Evolutionary conservation across 2,888 invertebrate species (phyloP).

Genomic region (Phania funesta): DNA sequence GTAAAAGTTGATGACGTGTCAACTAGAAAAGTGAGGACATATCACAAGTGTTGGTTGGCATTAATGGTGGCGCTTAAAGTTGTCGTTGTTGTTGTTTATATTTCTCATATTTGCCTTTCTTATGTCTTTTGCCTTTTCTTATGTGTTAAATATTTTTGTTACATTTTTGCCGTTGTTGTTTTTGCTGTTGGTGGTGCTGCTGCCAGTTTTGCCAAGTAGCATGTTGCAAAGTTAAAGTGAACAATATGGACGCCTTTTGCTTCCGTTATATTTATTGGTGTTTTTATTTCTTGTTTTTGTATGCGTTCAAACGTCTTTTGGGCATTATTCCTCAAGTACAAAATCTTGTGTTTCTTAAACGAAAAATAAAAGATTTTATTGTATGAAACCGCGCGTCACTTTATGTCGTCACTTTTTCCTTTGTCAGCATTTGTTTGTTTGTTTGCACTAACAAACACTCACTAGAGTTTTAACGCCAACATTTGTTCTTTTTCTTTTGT

Average conservation of each 20-base stretch:
- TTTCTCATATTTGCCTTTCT: conserved; percentile 4
- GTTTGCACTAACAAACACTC: conserved; percentile 47
- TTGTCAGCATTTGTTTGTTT: conserved; percentile 18
- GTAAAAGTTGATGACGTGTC: conserved; percentile 67
- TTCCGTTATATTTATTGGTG: conserved; percentile 61
- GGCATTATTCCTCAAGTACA: neutral
- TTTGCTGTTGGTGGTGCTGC: conserved; percentile 17
- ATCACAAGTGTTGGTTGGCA: conserved; percentile 57
- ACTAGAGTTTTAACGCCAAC: conserved; percentile 49
- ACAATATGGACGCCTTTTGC: conserved; percentile 62
- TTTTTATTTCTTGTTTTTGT: neutral
- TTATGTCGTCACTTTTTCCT: conserved; percentile 49
- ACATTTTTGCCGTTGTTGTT: neutral
- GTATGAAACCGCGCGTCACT: conserved; percentile 42
- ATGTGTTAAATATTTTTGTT: conserved; percentile 10
- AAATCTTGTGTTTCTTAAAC: conserved; percentile 40
- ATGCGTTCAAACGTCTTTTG: neutral
- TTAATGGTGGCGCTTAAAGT: conserved; percentile 57
- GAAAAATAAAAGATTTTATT: conserved; percentile 43
- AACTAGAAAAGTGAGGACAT: conserved; percentile 66
- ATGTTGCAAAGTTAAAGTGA: conserved; percentile 42
- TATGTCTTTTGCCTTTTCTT: conserved; percentile 12
- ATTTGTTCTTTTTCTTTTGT: neutral
- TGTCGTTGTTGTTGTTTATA: conserved; percentile 12
- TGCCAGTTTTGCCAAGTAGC: conserved; percentile 46